phyloP scores from a whole-genome alignment of 1,140 invertebrate genomes.

The Solenopsis fugax region DNA sequence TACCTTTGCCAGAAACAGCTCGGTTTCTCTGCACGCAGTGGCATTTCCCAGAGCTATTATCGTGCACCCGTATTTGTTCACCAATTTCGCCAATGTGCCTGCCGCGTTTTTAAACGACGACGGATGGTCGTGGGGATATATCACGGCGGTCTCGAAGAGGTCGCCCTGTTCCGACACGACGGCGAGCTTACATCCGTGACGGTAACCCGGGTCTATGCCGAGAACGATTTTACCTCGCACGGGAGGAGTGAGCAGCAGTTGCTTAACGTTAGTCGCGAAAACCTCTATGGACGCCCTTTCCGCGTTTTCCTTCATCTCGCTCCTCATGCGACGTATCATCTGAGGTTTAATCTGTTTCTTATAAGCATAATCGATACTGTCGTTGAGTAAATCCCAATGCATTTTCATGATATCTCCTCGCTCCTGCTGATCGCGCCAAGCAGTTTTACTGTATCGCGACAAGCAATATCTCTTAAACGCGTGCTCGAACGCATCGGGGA shows the following conservation, averaged over 20 bases:
- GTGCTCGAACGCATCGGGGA: constrained; percentile 90
- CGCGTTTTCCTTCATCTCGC: constrained; percentile 91
- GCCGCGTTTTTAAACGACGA: constrained; percentile 66
- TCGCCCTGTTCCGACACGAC: constrained; percentile 91
- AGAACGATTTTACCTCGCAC: constrained; percentile 93
- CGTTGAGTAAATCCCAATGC: constrained; percentile 73
- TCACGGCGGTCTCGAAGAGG: constrained; percentile 90
- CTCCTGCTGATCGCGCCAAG: constrained; percentile 79
- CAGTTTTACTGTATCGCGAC: constrained; percentile 85
- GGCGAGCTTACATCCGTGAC: constrained; percentile 94
- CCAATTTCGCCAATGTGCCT: constrained; percentile 69
- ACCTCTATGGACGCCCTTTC: constrained; percentile 94
- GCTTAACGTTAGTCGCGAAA: constrained; percentile 94
- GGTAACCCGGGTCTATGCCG: constrained; percentile 95
- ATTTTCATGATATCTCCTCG: constrained; percentile 37
- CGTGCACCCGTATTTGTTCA: constrained; percentile 87
- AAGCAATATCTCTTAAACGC: constrained; percentile 88
- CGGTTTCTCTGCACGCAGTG: constrained; percentile 95
- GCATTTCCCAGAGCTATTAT: constrained; percentile 95
- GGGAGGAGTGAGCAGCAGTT: constrained; percentile 92
- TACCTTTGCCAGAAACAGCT: constrained; percentile 90
- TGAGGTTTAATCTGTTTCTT: constrained; percentile 89
- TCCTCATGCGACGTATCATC: constrained; percentile 89
- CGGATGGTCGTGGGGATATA: constrained; percentile 88
- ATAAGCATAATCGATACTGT: constrained; percentile 85